phyloP scores from a whole-genome alignment of 2,797 vertebrate genomes.

The Triplophysa yarkandensis region DNA sequence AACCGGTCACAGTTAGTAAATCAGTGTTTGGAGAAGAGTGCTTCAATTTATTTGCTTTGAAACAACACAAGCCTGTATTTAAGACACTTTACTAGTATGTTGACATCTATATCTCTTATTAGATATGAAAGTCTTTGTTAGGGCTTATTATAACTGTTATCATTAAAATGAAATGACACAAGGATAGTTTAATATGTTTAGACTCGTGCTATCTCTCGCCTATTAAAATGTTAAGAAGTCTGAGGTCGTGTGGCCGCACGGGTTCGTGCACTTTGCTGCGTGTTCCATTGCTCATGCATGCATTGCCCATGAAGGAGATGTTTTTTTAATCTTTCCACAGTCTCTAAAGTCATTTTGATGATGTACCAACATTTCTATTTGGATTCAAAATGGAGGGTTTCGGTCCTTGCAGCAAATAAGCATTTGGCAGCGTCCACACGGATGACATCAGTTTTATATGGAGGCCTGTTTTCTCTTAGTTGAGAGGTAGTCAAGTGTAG shows the following conservation, averaged over 20 bases:
- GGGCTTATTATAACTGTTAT: neutral
- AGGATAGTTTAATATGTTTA: too few species aligned
- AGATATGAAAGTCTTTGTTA: neutral
- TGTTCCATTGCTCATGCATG: conserved; percentile 22
- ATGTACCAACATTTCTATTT: conserved; percentile 36
- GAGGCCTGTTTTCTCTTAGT: conserved; percentile 50
- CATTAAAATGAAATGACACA: neutral
- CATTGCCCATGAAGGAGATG: neutral
- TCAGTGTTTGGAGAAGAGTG: neutral
- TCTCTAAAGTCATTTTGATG: conserved; percentile 37
- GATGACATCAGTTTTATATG: conserved; percentile 44
- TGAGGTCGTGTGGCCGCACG: neutral
- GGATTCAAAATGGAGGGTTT: conserved; percentile 47
- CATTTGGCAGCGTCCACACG: conserved; percentile 13
- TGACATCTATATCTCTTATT: neutral
- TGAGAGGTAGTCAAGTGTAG: conserved; percentile 16
- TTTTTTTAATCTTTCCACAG: conserved; percentile 17
- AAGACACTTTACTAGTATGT: conserved; percentile 61
- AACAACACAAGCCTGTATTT: conserved; percentile 23
- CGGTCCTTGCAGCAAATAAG: neutral
- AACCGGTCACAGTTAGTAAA: neutral
- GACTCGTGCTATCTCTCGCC: neutral
- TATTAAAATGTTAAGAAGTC: neutral
- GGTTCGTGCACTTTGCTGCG: neutral
- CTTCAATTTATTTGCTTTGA: neutral